Evolutionary conservation across 2,797 vertebrate species (phyloP).

Genomic region (Clarias fuscus): DNA sequence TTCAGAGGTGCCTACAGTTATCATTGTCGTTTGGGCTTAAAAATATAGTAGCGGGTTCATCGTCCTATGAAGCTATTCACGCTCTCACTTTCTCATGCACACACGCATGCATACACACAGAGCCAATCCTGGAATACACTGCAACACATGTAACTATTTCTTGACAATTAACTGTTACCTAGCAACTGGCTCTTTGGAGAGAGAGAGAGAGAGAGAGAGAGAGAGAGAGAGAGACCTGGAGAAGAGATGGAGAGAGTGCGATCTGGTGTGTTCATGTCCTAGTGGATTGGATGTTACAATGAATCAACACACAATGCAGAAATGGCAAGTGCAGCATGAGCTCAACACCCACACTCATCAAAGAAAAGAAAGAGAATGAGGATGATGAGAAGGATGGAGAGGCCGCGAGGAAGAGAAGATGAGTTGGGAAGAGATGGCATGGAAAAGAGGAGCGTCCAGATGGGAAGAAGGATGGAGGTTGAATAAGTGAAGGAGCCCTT

Average conservation of each 20-base stretch:
- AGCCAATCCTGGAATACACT: constrained; percentile 73
- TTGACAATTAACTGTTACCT: constrained; percentile 87
- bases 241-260: constrained; percentile 43
- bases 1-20: constrained; percentile 41
- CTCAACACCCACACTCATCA: constrained; percentile 70
- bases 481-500: constrained; percentile 25
- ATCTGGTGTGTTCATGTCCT: constrained; percentile 72
- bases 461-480: constrained; percentile 43
- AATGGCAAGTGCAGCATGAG: constrained; percentile 75
- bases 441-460: constrained; percentile 17
- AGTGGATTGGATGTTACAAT: constrained; percentile 75
- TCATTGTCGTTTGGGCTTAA: constrained; percentile 33
- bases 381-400: constrained; percentile 12
- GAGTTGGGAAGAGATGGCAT: constrained; percentile 21
- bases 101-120: constrained; percentile 53
- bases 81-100: constrained; percentile 48
- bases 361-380: constrained; percentile 41
- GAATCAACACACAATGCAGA: constrained; percentile 74
- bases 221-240: constrained; percentile 29
- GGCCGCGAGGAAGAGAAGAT: constrained; percentile 17
- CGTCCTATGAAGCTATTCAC: constrained; percentile 42
- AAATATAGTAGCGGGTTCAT: constrained; percentile 42
- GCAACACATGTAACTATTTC: constrained; percentile 83
- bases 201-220: constrained; percentile 33
- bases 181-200: constrained; percentile 79